Evolutionary conservation across 2,888 invertebrate genomes (phyloP).

Genomic region (Ligdia adustata): DNA sequence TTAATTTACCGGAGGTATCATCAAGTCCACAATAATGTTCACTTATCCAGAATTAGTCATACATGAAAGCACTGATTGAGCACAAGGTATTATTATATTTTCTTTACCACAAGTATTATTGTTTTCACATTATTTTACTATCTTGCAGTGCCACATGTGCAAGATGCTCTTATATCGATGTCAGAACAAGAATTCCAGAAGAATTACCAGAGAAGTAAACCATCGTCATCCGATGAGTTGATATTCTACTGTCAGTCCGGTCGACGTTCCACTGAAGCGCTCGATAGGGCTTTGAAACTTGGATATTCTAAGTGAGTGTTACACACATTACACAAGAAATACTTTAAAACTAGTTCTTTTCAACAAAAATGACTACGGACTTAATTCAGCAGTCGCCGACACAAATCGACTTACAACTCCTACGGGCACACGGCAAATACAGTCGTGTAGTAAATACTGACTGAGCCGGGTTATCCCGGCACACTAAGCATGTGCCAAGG

Average conservation of each 20-base stretch:
- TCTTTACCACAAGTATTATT: too few relatives aligned
- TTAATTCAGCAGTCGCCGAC: too few relatives aligned
- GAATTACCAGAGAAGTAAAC: constrained; percentile 64
- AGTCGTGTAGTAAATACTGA: neutral
- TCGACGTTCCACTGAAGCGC: constrained; percentile 62
- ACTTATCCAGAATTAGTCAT: too few relatives aligned
- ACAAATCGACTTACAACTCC: too few relatives aligned
- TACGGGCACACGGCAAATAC: neutral
- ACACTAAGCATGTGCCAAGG: too few relatives aligned
- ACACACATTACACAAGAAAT: neutral
- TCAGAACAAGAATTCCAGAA: constrained; percentile 68
- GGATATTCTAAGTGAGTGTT: constrained; percentile 70
- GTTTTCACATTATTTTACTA: neutral
- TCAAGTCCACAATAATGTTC: too few relatives aligned
- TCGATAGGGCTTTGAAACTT: constrained; percentile 69
- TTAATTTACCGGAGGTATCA: too few relatives aligned
- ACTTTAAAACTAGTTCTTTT: neutral
- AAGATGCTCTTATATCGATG: constrained; percentile 60
- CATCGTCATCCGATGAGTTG: constrained; percentile 64
- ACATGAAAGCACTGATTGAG: too few relatives aligned
- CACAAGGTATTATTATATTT: too few relatives aligned
- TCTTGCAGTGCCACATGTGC: constrained; percentile 60
- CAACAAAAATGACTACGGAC: too few relatives aligned
- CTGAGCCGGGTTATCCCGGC: too few relatives aligned
- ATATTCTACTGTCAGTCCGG: constrained; percentile 77